Base-by-base conservation (phyloP, 2,888 invertebrate genomes). In the Noctua pronuba region DNA sequence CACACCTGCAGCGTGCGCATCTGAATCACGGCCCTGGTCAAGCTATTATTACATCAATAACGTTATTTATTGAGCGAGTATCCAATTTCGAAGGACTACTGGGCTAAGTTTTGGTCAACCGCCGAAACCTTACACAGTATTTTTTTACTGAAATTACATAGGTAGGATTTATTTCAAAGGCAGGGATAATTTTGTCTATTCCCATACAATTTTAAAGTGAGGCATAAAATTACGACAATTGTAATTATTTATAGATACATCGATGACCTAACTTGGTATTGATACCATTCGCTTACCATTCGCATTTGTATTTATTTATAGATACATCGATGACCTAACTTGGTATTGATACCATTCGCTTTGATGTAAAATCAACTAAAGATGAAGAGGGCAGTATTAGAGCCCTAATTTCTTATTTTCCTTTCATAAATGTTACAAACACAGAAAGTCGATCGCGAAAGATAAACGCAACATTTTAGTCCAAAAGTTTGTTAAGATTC, bases 1-100 rank as follows among this genome's bases (percentile, higher is more conserved):
- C 52, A 38, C 67, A 71, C 64, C 66, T 83, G 84, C 76, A 76
- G 52, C 72, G 71, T 72, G 79, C 86, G 75, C 86, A 71, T 28
- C 60, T 16, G 46, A 24, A 31, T 55, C 6, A 60, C 66, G 28
- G 28, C n/a, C n/a, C 67, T 46, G 41, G 44, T 31, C 65, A 60
- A 58, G 16, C 44, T 46, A 28, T 31, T 4, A 55, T 75, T 55
- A 69, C 28, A 68, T 68, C 64, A 64, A 55, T 69, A 52, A 31
- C 44, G 62, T 62, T 21, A 62, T 16, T 11, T 52, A 52, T 49
- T 52, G 44, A 68, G 35, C 46, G 35, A 72, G 1, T 18, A 28
- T 41, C 31, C 2, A 28, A 18, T 35, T 49, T 28, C 31, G 60
- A 66, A 65, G n/a, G 13, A 44, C 7, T 35, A 79, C 16, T n/a